Evolutionary conservation across 2,888 invertebrate genomes (phyloP).

Genomic region (Helleia helle): DNA sequence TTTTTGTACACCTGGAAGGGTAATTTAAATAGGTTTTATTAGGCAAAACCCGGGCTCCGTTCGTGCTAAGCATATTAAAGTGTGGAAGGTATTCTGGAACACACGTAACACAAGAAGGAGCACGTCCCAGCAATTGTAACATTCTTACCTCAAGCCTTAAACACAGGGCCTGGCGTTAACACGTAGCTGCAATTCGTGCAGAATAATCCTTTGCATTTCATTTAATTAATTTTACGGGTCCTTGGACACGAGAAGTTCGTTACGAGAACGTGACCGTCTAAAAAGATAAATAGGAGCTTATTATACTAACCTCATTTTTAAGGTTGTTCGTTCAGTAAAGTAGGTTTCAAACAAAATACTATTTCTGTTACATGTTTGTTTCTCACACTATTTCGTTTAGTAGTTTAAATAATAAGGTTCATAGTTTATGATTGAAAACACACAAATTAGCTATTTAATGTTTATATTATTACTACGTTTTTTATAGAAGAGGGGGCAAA

Average conservation of each 20-base stretch:
- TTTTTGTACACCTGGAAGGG: not conserved
- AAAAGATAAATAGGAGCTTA: conserved; percentile 10
- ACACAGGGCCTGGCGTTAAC: conserved; percentile 22
- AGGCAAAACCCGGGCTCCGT: not conserved
- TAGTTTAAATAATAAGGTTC: no score
- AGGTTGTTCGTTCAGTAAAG: no score
- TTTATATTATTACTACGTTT: no score
- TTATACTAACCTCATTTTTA: conserved; percentile 11
- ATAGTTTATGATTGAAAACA: no score
- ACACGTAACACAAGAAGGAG: conserved; percentile 10
- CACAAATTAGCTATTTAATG: no score
- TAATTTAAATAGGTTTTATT: not conserved
- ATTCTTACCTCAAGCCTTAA: conserved; percentile 19
- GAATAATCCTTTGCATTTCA: conserved; percentile 39
- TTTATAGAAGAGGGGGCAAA: no score
- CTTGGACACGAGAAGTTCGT: conserved; percentile 32
- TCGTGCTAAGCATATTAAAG: conserved; percentile 1
- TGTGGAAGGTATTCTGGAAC: conserved; percentile 4
- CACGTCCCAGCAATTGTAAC: conserved; percentile 26
- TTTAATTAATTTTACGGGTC: conserved; percentile 46
- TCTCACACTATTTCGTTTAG: no score
- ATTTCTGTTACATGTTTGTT: no score
- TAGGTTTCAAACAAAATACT: no score
- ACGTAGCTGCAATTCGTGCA: conserved; percentile 30
- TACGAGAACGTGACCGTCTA: conserved; percentile 16